Base-by-base conservation (phyloP, 2,888 invertebrate genomes). In the Eudemis profundana region DNA sequence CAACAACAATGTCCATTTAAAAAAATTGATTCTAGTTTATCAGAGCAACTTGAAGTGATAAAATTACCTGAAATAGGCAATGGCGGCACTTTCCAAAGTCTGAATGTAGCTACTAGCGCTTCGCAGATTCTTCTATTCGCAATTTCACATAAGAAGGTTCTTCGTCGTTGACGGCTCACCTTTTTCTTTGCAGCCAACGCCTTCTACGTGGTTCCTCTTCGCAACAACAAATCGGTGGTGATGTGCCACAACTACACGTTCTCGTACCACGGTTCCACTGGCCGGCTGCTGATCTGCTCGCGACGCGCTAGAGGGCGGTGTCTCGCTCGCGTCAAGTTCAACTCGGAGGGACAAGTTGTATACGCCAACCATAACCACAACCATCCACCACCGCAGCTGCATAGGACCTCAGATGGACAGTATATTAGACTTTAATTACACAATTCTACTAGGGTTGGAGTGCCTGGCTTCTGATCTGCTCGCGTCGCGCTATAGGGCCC, bases 341-440 rank as follows among this genome's bases (percentile, higher is more conserved):
- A 67, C 14, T 38, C 29, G 1, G 44, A 66, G 8, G 68, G 67
- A 8, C 54, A 38, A 44, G 53, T 70, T 12, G 53, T 54, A 2
- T 68, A 53, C 15, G 61, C 64, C 19, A 61, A 67, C 12, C 33
- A 56, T 17, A 27, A 60, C 1, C 71, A 71, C 50, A 69, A 69
- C 15, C 71, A 71, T 50, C 49, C 49, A 1, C 71, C 71, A 7
- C 71, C 70, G 1, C 8, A 46, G 14, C 63, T 63, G 3, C 51
- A 54, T 50, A 56, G 36, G 40, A 64, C 59, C 23, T 19, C 29
- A 8, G 64, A 61, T 44, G 69, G 70, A 27, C 46, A 53, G 10
- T 69, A 60, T 21, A 56, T 66, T 53, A 67, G 59, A 62, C 29
- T 67, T 23, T 67, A 42, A 50, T 46, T 46, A 15, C 23, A 49